Evolutionary conservation across 2,113 vertebrate species (phyloP), one percentile per base, ranked within the genome.

Genomic region (Antigone vipio): DNA sequence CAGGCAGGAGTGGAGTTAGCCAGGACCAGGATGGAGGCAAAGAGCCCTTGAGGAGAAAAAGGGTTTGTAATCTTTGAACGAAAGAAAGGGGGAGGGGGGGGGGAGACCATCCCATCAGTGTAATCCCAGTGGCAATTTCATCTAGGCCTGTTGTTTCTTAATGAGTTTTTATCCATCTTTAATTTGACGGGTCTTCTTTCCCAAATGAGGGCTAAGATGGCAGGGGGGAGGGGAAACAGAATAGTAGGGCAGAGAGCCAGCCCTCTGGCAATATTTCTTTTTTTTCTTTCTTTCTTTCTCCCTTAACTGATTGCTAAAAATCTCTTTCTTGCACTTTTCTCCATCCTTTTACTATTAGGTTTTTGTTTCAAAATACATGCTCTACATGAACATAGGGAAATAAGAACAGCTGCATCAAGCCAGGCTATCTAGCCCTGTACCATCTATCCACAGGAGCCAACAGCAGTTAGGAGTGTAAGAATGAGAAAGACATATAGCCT

Each of bases 141-240:
- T 88, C 73, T 86, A 84, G 32, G 58, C 40, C 75, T 92, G 71
- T 89, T 95, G 85, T 93, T 95, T 95, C 44, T 83, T 93, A 93
- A 97, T 97, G 91, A 88, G 53, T 74, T 95, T 96, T 96, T 89
- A 85, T 75, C 93, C 79, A 86, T 93, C 80, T 95, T 88, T 97
- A 96, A 92, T 97, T 95, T 95, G 88, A 93, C 0, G 0, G 35
- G 76, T 91, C 77, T 95, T 92, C 78, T 92, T 94, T 95, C 77
- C 60, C 69, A 68, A 78, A 92, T 62, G 88, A 93, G 12, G 17
- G 13, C 50, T 81, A 71, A 86, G 44, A 84, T 58, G 45, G 44
- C 44, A 86, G 78, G 40, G 42, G 59, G 75, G 55, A 69, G 16
- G 29, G 38, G 23, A 89, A 85, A 59, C 9, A 83, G 42, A 83